Evolutionary conservation across 1,140 invertebrate species (phyloP).

Genomic region (Bilobella aurantiaca): DNA sequence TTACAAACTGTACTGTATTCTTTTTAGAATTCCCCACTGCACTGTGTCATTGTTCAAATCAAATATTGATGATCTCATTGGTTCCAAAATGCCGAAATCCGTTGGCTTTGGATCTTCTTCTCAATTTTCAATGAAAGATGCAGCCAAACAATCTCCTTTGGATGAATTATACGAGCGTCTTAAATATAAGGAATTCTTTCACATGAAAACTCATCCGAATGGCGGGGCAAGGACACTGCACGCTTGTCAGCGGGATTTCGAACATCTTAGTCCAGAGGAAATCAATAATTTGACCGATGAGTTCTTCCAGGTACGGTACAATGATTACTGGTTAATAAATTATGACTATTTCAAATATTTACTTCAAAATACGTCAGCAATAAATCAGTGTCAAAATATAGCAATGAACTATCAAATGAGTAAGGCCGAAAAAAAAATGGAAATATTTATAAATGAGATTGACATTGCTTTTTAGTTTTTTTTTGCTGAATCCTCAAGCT

Average conservation of each 20-base stretch:
- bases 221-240: constrained; percentile 88
- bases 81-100: not conserved
- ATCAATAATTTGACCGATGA: constrained; percentile 73
- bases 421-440: too few species aligned
- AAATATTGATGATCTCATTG: not conserved
- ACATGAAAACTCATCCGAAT: constrained; percentile 86
- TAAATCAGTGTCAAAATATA: too few species aligned
- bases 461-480: not conserved
- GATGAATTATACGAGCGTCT: constrained; percentile 44
- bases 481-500: too few species aligned
- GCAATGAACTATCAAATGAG: too few species aligned
- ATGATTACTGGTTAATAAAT: not conserved
- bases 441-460: too few species aligned
- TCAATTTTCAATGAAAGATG: not conserved
- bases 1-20: not conserved
- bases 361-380: too few species aligned
- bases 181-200: constrained; percentile 64
- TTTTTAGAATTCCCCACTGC: not conserved
- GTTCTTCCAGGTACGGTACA: constrained; percentile 61
- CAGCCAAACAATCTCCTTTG: constrained; percentile 33
- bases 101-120: not conserved
- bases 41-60: not conserved
- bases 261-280: constrained; percentile 60
- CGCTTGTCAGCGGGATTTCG: constrained; percentile 84
- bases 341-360: constrained; percentile 17